These are phyloP conservation scores for Zootermopsis nevadensis DNA, from an alignment of 2,888 invertebrate species.

Conservation along the genomic window DNA sequence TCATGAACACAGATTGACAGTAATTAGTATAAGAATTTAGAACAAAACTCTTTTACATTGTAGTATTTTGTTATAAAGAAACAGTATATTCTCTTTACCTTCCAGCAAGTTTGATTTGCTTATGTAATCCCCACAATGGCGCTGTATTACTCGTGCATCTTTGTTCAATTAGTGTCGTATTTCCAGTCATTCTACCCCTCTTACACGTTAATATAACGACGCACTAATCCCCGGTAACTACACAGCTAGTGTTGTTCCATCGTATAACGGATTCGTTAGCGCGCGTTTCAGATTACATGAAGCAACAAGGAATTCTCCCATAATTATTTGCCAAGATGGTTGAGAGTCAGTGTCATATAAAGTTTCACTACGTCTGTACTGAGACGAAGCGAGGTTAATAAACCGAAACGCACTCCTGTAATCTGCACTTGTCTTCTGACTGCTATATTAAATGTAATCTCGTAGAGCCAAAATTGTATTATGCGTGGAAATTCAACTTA, in stretches of 20 bases:
- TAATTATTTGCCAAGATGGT: slow-evolving; percentile 16
- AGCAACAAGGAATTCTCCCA: not conserved
- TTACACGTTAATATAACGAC: no score
- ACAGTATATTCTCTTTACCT: no score
- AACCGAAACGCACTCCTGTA: slow-evolving; percentile 6
- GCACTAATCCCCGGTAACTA: no score
- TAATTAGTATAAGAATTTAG: no score
- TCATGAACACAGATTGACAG: no score
- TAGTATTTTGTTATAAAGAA: no score
- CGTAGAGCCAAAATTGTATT: not conserved
- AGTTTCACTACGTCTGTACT: not conserved
- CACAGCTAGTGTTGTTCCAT: not conserved
- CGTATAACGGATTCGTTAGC: not conserved
- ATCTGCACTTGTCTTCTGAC: slow-evolving; percentile 23
- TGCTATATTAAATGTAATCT: slow-evolving; percentile 13
- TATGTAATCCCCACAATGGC: no score
- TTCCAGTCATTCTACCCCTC: no score
- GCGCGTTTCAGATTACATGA: not conserved
- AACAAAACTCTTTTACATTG: no score
- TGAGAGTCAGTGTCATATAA: not conserved
- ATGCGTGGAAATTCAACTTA: not conserved
- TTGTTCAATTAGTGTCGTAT: no score
- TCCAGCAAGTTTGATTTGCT: no score
- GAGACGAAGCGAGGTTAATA: not conserved
- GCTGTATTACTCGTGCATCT: no score